phyloP scores from a whole-genome alignment of 1,140 invertebrate genomes.

The Vanessa tameamea region DNA sequence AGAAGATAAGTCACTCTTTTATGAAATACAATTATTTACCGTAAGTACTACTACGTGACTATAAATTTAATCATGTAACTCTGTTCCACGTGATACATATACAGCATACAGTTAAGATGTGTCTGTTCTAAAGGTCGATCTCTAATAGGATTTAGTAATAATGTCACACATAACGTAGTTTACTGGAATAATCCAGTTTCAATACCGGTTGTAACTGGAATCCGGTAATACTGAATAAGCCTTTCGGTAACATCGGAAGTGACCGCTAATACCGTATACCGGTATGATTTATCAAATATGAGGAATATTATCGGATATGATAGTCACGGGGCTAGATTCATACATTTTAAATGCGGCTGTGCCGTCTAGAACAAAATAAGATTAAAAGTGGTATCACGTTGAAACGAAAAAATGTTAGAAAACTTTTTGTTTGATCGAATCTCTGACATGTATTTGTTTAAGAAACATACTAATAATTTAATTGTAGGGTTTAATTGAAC shows the following conservation, averaged over 20 bases:
- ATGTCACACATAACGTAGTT: conserved; percentile 7
- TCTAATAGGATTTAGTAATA: conserved; percentile 10
- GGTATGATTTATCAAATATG: neutral
- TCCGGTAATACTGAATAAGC: conserved; percentile 2
- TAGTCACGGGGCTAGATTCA: neutral
- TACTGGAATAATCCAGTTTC: conserved; percentile 15
- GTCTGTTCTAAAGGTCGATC: conserved; percentile 1
- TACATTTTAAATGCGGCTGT: conserved; percentile 4
- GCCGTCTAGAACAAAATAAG: neutral
- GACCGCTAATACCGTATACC: neutral
- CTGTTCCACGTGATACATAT: neutral
- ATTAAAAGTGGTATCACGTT: neutral
- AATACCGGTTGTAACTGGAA: conserved; percentile 8
- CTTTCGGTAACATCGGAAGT: conserved; percentile 10
- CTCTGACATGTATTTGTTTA: no score
- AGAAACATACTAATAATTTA: no score
- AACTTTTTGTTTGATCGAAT: no score
- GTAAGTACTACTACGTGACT: no score
- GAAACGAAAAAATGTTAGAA: no score
- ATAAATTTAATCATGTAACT: no score
- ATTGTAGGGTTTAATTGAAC: no score
- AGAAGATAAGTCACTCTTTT: no score
- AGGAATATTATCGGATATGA: conserved; percentile 1
- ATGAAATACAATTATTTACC: no score
- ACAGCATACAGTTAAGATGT: neutral